These are phyloP conservation scores for Siniperca obscura DNA, from an alignment of 2,797 vertebrate genomes.

Conservation along the genomic window DNA sequence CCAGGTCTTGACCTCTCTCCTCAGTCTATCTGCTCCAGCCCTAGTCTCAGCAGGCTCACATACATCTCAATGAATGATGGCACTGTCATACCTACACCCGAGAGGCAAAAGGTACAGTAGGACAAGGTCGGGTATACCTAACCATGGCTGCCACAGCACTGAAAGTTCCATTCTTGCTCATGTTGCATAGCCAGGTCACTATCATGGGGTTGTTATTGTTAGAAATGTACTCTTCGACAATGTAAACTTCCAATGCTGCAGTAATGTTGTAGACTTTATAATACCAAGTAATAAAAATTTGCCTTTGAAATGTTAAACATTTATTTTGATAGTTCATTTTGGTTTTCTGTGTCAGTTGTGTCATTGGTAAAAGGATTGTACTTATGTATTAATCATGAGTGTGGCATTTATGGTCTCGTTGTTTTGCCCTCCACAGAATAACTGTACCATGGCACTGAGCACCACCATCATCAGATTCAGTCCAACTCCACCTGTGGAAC, in stretches of 20 bases:
- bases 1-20: constrained; percentile 74
- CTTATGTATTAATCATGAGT: neutral
- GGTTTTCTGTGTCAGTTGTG: neutral
- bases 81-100: constrained; percentile 72
- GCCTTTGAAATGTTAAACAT: neutral
- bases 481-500: constrained; percentile 86
- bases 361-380: neutral
- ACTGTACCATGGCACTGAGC: constrained; percentile 87
- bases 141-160: neutral
- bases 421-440: constrained; percentile 78
- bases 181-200: neutral
- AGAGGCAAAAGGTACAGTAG: constrained; percentile 81
- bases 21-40: constrained; percentile 83
- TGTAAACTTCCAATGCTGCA: neutral
- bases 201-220: neutral
- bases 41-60: constrained; percentile 90
- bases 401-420: neutral
- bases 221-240: neutral
- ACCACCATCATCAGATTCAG: constrained; percentile 93
- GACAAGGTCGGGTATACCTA: neutral
- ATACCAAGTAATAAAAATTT: neutral
- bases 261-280: neutral
- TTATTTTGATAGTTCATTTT: neutral
- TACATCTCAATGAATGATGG: constrained; percentile 90
- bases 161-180: neutral